Percentiles rank a stretch among this genome's conserved stretches.
These are phyloP conservation scores for Drosophila greeni DNA, from an alignment of 2,888 invertebrate genomes.

Conservation along the genomic window DNA sequence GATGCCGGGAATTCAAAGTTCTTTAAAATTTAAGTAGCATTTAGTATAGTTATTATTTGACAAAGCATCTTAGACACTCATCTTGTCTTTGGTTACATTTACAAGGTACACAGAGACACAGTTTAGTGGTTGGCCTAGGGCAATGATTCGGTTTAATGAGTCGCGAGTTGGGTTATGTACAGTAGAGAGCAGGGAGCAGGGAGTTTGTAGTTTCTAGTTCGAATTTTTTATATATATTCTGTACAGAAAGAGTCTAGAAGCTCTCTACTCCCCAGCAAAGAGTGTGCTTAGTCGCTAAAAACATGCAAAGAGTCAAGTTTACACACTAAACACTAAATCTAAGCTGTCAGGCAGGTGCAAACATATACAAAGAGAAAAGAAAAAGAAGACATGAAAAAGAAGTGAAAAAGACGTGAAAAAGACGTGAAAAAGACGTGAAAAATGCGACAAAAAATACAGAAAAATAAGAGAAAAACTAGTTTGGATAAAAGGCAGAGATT, in stretches of 20 bases:
- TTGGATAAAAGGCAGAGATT: not conserved
- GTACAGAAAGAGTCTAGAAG: not conserved
- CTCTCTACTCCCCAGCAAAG: not conserved
- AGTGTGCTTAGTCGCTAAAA: slow-evolving; percentile 4
- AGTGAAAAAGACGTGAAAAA: not conserved
- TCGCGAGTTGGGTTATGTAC: slow-evolving; percentile 29
- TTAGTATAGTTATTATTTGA: too few species aligned
- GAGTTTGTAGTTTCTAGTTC: not conserved
- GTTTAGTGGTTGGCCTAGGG: slow-evolving; percentile 14
- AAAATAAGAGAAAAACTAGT: not conserved
- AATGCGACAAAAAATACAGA: not conserved
- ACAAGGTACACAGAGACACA: slow-evolving; percentile 28
- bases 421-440: not conserved
- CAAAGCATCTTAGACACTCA: not conserved
- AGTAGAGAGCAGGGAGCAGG: not conserved
- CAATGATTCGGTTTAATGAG: slow-evolving; percentile 28
- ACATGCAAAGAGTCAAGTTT: slow-evolving; percentile 11
- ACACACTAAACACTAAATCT: slow-evolving; percentile 7
- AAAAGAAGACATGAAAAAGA: not conserved
- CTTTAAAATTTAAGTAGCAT: too few species aligned
- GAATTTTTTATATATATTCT: not conserved
- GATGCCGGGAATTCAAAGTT: not conserved
- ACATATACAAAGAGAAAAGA: not conserved
- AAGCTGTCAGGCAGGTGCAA: slow-evolving; percentile 24
- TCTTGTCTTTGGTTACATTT: slow-evolving; percentile 13